phyloP scores from a whole-genome alignment of 2,888 invertebrate genomes.

The Drosophila colorata region DNA sequence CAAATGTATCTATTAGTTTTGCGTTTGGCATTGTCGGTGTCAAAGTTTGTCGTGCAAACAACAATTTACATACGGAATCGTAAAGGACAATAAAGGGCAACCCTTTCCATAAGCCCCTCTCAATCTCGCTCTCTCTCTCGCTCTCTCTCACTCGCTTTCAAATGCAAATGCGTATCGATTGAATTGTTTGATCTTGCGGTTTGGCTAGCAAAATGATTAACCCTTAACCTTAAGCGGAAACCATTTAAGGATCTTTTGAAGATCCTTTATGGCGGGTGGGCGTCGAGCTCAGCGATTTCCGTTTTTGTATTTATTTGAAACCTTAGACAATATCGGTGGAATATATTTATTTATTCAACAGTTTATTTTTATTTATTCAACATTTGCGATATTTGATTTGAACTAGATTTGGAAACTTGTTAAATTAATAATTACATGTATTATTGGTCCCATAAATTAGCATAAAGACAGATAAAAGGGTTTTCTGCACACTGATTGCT shows the following conservation, averaged over 20 bases:
- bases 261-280: constrained; percentile 10
- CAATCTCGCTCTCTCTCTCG: neutral
- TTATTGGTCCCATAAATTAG: no score
- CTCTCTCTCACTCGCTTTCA: neutral
- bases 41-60: constrained; percentile 74
- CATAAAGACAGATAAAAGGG: no score
- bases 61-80: constrained; percentile 64
- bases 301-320: neutral
- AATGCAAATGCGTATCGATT: constrained; percentile 57
- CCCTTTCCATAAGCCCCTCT: constrained; percentile 30
- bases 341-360: no score
- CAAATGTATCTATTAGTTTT: constrained; percentile 75
- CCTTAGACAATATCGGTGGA: no score
- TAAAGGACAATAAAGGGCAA: constrained; percentile 30
- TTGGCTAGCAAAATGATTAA: constrained; percentile 1
- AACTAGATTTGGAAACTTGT: no score
- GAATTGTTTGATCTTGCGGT: constrained; percentile 53
- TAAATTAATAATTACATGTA: no score
- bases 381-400: no score
- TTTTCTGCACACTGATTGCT: no score
- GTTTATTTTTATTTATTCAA: no score
- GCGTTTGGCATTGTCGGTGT: constrained; percentile 62
- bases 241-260: neutral
- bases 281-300: neutral
- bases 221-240: constrained; percentile 4